These are phyloP conservation scores for Dynastes grantii DNA, from an alignment of 2,888 invertebrate species.

Conservation along the genomic window DNA sequence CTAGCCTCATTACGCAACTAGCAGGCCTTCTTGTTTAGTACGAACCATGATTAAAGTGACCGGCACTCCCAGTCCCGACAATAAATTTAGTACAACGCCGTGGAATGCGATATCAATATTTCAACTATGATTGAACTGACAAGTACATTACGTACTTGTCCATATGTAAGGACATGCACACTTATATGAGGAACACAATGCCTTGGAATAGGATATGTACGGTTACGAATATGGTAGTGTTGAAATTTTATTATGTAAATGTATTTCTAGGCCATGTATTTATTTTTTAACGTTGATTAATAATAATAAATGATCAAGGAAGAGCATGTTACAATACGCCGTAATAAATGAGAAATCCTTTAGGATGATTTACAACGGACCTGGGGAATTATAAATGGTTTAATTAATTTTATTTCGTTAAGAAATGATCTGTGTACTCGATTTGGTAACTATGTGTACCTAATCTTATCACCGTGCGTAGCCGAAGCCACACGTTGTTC, in stretches of 20 bases:
- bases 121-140: constrained; percentile 13
- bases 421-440: too few relatives aligned
- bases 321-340: constrained; percentile 1
- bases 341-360: constrained; percentile 17
- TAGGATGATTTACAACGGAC: background rate
- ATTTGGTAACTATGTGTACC: too few relatives aligned
- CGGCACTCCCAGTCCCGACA: constrained; percentile 7
- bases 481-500: too few relatives aligned
- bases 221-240: constrained; percentile 7
- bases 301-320: constrained; percentile 26
- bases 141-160: constrained; percentile 2
- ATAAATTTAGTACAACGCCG: constrained; percentile 1
- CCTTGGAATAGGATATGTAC: background rate
- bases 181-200: constrained; percentile 4
- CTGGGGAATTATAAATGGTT: too few relatives aligned
- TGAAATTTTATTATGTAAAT: constrained; percentile 15
- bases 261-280: constrained; percentile 14
- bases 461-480: too few relatives aligned
- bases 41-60: background rate
- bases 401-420: too few relatives aligned
- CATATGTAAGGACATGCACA: background rate
- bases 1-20: constrained; percentile 2
- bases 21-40: constrained; percentile 6
- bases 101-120: constrained; percentile 15
- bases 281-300: constrained; percentile 26